A percentile compares a stretch with the other conserved stretches of the same genome.
These are phyloP conservation scores for Ameiurus melas DNA, from an alignment of 2,113 vertebrate species.

Conservation along the genomic window DNA sequence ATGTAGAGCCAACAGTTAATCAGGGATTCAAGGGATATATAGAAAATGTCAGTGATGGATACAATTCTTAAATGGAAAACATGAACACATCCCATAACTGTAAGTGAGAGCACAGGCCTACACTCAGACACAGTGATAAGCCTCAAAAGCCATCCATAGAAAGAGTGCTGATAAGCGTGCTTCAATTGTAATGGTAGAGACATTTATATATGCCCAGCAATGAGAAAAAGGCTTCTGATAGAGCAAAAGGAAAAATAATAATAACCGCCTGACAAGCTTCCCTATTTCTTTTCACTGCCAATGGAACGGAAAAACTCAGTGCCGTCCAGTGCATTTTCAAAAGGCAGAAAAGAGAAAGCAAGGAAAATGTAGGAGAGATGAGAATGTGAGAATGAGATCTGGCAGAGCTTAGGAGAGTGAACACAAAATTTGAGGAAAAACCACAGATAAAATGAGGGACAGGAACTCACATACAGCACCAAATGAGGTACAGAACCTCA, in stretches of 20 bases:
- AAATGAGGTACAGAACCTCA: neutral
- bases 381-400: slow-evolving; percentile 40
- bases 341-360: slow-evolving; percentile 46
- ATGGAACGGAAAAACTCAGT: slow-evolving; percentile 68
- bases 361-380: slow-evolving; percentile 32
- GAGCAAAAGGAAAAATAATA: slow-evolving; percentile 72
- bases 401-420: slow-evolving; percentile 33
- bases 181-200: slow-evolving; percentile 47
- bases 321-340: slow-evolving; percentile 64
- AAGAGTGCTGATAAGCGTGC: slow-evolving; percentile 53
- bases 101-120: neutral
- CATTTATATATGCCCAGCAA: slow-evolving; percentile 42
- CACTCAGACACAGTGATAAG: neutral
- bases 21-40: neutral
- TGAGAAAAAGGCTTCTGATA: slow-evolving; percentile 65
- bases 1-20: neutral
- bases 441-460: slow-evolving; percentile 13
- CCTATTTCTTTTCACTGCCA: slow-evolving; percentile 60
- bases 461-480: slow-evolving; percentile 2
- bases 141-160: slow-evolving; percentile 22
- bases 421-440: slow-evolving; percentile 30
- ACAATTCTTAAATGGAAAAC: neutral
- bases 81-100: neutral
- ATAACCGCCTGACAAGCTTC: slow-evolving; percentile 67
- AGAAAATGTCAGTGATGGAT: neutral